These are phyloP conservation scores for Toxotes lorentzi DNA, from an alignment of 2,797 vertebrate genomes.

Conservation along the genomic window DNA sequence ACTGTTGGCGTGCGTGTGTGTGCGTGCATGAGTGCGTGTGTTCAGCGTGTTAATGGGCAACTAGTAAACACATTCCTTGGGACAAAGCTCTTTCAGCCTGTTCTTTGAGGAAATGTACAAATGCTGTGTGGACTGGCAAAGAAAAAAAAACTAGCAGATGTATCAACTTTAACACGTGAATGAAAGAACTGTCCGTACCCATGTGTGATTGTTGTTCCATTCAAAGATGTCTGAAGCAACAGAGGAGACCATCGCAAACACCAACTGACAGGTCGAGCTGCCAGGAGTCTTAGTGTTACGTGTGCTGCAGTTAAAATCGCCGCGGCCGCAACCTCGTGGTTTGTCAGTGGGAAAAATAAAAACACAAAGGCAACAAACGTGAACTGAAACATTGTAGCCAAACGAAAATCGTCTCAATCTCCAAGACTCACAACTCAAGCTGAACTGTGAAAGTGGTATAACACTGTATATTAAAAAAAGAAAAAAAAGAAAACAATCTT, in stretches of 20 bases:
- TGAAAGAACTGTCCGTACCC: conserved; percentile 78
- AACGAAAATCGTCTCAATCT: conserved; percentile 94
- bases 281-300: conserved; percentile 91
- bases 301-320: conserved; percentile 86
- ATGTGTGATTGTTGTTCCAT: conserved; percentile 75
- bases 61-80: conserved; percentile 99
- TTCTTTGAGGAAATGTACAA: conserved; percentile 92
- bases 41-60: conserved; percentile 86
- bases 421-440: conserved; percentile 98
- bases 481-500: conserved; percentile 85
- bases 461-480: conserved; percentile 99
- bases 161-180: conserved; percentile 72
- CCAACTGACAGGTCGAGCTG: conserved; percentile 83
- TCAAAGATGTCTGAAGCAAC: conserved; percentile 78
- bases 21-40: conserved; percentile 88
- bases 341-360: conserved; percentile 81
- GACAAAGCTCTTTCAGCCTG: conserved; percentile 91
- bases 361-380: conserved; percentile 79
- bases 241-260: conserved; percentile 80
- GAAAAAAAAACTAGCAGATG: conserved; percentile 72
- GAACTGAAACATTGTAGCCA: conserved; percentile 87
- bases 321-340: conserved; percentile 74
- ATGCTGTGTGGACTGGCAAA: conserved; percentile 92
- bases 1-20: conserved; percentile 87
- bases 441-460: conserved; percentile 99